These are phyloP conservation scores for Metellina segmentata DNA, from an alignment of 2,888 invertebrate species.

Conservation along the genomic window DNA sequence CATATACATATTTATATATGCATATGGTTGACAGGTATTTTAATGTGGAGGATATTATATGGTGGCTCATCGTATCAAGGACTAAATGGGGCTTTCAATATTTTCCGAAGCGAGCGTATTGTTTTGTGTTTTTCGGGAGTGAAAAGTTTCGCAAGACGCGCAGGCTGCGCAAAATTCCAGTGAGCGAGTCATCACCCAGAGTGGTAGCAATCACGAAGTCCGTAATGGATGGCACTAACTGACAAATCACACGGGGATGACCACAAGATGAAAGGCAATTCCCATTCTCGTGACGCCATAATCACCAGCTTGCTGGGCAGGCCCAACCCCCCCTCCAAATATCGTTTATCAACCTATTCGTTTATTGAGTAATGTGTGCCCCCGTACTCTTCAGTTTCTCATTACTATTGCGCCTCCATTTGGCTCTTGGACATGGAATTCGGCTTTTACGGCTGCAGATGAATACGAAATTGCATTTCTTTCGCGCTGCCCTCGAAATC, in stretches of 20 bases:
- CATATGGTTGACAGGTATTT: too few relatives aligned
- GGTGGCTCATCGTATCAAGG: too few relatives aligned
- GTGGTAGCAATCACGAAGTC: constrained; percentile 51
- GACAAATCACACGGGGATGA: constrained; percentile 67
- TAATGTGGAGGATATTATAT: too few relatives aligned
- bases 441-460: background rate
- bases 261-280: constrained; percentile 71
- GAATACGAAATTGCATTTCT: constrained; percentile 11
- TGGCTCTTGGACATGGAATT: constrained; percentile 8
- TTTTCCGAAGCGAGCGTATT: too few relatives aligned
- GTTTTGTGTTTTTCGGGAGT: background rate
- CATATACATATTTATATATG: too few relatives aligned
- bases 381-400: constrained; percentile 34
- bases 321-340: constrained; percentile 52
- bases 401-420: constrained; percentile 60
- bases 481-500: background rate
- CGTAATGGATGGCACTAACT: constrained; percentile 50
- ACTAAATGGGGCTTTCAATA: too few relatives aligned
- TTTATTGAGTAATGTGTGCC: constrained; percentile 60
- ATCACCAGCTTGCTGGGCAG: constrained; percentile 56
- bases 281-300: constrained; percentile 56
- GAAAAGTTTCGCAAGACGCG: constrained; percentile 3
- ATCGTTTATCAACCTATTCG: constrained; percentile 65
- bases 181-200: background rate
- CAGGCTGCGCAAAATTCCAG: background rate